Base-by-base conservation (phyloP, 2,888 invertebrate genomes). In the Drosophila suboccidentalis region DNA sequence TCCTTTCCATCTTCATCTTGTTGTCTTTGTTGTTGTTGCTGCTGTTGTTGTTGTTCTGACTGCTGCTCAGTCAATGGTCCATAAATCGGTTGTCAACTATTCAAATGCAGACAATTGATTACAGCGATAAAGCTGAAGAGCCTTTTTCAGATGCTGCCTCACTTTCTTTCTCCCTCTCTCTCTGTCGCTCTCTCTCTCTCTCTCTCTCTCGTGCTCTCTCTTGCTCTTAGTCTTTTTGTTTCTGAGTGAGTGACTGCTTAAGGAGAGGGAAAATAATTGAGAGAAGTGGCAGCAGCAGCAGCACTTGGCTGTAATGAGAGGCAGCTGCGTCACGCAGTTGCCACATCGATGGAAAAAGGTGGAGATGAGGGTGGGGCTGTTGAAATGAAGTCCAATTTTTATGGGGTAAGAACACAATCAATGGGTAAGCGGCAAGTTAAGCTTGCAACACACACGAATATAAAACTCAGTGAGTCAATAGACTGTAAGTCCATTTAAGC, bases 31-130 rank as follows among this genome's bases (percentile, higher is more conserved):
- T 58, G 41, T 41, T 41, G 19, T 4, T 50, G n/a, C 19, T 59
- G 39, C 4, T 43, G 58, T 17, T 58, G 47, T 29, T 58, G 22
- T 19, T 55, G 55, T 13, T 60, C 39, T 34, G 15, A 79, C 66
- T 66, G 70, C 82, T 87, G 87, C 74, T 80, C 79, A 86, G 77
- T 84, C 84, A 87, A 87, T 89, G 88, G 82, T 80, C 84, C 89
- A 88, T 89, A 89, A 89, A 89, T 89, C 89, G 90, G 79, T 89
- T 89, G 90, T 85, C 90, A 87, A 87, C 90, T 83, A 89, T 89
- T 89, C 90, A 89, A 87, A 87, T 85, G 83, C 89, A 80, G 81
- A 85, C 75, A 85, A 89, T 82, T 89, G 87, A 88, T 87, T 87
- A 87, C 87, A 76, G 87, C 87, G 82, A 87, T 87, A 87, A 85